Conservation (phyloP, 1,140 invertebrate species). For the Lepidurus couesii region DNA sequence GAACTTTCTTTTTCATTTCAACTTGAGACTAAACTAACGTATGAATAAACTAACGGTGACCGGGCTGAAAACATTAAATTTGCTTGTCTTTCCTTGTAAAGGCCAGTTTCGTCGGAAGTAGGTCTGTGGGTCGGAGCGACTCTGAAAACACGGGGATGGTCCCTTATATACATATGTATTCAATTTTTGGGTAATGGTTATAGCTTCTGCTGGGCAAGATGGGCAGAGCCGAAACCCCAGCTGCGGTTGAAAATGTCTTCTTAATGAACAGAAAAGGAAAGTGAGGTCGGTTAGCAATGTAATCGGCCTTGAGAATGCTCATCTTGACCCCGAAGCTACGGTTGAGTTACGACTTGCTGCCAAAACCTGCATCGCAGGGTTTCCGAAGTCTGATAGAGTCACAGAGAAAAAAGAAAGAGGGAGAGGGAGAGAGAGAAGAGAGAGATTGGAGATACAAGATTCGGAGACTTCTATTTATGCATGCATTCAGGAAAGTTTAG, state of each 20-base stretch:
- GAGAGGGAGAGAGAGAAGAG: background rate
- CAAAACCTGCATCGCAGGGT: conserved; percentile 1
- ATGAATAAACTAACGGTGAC: background rate
- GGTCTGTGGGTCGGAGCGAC: background rate
- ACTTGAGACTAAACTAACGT: background rate
- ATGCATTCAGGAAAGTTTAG: conserved; percentile 1
- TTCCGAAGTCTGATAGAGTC: background rate
- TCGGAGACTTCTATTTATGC: background rate
- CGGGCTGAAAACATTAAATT: background rate
- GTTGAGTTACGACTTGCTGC: background rate
- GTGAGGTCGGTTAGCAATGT: conserved; percentile 13
- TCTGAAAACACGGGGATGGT: background rate
- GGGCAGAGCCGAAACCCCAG: background rate
- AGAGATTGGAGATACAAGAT: background rate
- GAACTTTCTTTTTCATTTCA: background rate
- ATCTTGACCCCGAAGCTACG: conserved; percentile 18
- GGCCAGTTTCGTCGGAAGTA: background rate
- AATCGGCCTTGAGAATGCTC: conserved; percentile 9
- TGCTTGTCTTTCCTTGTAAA: no score
- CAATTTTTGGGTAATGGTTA: background rate
- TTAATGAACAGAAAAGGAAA: conserved; percentile 10
- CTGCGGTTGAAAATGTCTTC: background rate
- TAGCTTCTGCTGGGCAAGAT: background rate
- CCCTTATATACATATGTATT: background rate
- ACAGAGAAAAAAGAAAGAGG: background rate